These are phyloP conservation scores for Crematogaster levior DNA, from an alignment of 2,888 invertebrate genomes.

Conservation along the genomic window DNA sequence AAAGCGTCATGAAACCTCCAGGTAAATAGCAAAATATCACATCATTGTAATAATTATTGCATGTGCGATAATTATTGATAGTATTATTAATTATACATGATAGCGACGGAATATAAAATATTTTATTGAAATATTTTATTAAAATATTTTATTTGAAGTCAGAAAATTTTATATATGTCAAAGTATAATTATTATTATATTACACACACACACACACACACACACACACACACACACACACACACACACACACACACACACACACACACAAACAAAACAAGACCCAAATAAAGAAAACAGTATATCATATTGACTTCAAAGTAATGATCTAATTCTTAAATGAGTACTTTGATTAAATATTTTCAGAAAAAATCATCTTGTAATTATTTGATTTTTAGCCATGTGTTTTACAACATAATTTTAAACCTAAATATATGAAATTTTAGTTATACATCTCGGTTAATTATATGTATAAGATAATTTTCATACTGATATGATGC, in stretches of 20 bases:
- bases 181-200: not conserved
- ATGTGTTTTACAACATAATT: no score
- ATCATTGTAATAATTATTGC: no score
- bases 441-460: not conserved
- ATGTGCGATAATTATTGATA: not conserved
- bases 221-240: no score
- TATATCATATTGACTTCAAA: not conserved
- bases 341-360: not conserved
- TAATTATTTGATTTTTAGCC: not conserved
- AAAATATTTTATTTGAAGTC: no score
- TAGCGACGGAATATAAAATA: not conserved
- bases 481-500: constrained; percentile 17
- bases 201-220: no score
- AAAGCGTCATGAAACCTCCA: not conserved
- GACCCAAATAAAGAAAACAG: not conserved
- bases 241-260: no score
- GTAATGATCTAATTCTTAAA: not conserved
- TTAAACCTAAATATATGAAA: not conserved
- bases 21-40: not conserved
- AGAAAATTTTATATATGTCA: not conserved
- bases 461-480: constrained; percentile 1
- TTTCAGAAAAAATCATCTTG: not conserved
- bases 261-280: no score
- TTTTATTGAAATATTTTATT: no score
- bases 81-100: constrained; percentile 1